Evolutionary conservation across 1,140 invertebrate species (phyloP), one percentile per base, ranked within the genome.

Genomic region (Diuraphis noxia): DNA sequence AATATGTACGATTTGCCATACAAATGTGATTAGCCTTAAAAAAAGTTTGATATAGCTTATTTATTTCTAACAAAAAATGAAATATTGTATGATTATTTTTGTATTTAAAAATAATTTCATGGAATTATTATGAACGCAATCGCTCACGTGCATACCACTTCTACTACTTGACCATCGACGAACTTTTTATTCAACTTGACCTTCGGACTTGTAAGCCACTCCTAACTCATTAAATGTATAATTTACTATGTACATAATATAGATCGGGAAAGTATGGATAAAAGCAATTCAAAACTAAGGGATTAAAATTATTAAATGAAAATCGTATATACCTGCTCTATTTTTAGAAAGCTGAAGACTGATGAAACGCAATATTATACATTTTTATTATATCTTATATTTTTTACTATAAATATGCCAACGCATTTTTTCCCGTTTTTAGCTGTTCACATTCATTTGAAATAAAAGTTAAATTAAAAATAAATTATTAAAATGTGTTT

Each of bases 401-500:
- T 72, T 72, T 72, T n/a, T 63, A 72, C 13, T 2, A n/a, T 17
- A n/a, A 72, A 72, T 72, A 0, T 0, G 0, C 0, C 56, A 72
- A 72, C 13, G 3, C n/a, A n/a, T n/a, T 34, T n/a, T 72, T 72
- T 72, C 34, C 2, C 10, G 13, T 13, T 13, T 72, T 72, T n/a
- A n/a, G 13, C 2, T n/a, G 34, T n/a, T n/a, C 30, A n/a, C 56
- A n/a, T 30, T 72, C 6, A 72, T 6, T 72, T 72, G 10, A 72
- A 72, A 72, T 63, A 30, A 63, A 63, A 30, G 9, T 56, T 30
- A 56, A 56, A 72, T 17, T n/a, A 72, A 72, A 63, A 72, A n/a
- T 72, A n/a, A 72, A 72, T 72, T 72, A 72, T 72, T 72, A n/a
- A 72, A 30, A 63, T n/a, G 56, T 72, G 56, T 72, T n/a, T n/a